These are phyloP conservation scores for Syrrhaptes paradoxus DNA, from an alignment of 2,113 vertebrate genomes.

Conservation along the genomic window DNA sequence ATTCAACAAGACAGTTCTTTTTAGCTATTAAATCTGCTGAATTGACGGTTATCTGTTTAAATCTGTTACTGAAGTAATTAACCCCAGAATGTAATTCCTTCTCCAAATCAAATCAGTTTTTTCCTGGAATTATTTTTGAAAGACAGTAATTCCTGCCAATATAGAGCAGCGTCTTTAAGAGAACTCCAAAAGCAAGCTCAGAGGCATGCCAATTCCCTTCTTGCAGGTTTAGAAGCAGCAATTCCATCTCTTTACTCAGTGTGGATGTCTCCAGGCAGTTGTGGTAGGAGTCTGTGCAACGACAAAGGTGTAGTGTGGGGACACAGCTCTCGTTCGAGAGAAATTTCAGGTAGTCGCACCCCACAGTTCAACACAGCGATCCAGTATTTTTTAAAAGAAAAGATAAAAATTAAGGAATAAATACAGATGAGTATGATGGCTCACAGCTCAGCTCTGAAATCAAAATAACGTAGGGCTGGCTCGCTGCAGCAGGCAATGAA, in stretches of 20 bases:
- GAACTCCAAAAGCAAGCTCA: background rate
- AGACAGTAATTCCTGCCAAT: background rate
- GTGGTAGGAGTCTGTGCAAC: background rate
- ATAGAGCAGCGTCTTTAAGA: background rate
- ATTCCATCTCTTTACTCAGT: background rate
- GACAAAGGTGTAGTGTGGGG: background rate
- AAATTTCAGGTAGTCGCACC: background rate
- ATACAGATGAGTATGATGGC: background rate
- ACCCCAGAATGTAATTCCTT: background rate
- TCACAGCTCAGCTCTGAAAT: background rate
- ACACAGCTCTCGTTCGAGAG: background rate
- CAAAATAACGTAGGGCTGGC: background rate
- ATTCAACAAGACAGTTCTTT: background rate
- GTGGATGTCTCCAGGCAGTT: background rate
- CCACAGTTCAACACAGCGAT: background rate
- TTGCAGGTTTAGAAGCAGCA: background rate
- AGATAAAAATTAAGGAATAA: background rate
- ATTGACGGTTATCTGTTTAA: background rate
- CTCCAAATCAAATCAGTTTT: background rate
- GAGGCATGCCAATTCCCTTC: background rate
- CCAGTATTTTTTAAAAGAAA: background rate
- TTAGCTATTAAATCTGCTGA: background rate
- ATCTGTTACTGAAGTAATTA: constrained; percentile 39
- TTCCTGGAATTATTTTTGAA: background rate
- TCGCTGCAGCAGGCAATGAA: background rate